Base-by-base conservation (phyloP, 2,797 vertebrate genomes). In the Cossypha heuglini region DNA sequence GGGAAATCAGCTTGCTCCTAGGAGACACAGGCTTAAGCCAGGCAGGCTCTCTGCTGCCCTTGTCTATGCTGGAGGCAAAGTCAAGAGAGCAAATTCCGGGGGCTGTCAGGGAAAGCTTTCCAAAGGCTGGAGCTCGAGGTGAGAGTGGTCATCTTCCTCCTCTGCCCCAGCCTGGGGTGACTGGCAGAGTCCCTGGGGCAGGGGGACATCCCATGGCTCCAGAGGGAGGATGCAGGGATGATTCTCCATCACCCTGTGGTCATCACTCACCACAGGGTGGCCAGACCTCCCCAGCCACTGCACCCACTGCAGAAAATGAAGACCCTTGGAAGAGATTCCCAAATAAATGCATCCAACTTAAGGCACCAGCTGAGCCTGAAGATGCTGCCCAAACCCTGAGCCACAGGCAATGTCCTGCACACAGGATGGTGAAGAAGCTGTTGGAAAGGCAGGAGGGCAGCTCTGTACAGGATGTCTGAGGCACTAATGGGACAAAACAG, bases 211-310 rank as follows among this genome's bases (percentile, higher is more conserved):
- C 42, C 15, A 5, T 10, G 59, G 26, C 25, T 49, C 25, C 28
- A 16, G 55, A 38, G 66, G 31, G 33, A 64, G 64, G 45, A 35
- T 1, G 3, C 40, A 63, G 33, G 46, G 15, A 5, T 9, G 33
- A 28, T 40, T 54, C 42, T 31, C 42, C 31, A 29, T 62, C 9
- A 0, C 24, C 20, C 40, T 0, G 0, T 20, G 38, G 48, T 40
- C 19, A 25, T 43, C 33, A 45, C 48, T 59, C 21, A 21, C 28
- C 29, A 13, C 26, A 14, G 16, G 0, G 31, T 46, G 21, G 31
- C 59, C 67, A 40, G 52, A 57, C 18, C 29, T 28, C 28, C 37
- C 51, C 78, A 73, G 40, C 5, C 43, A 1, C 4, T 35, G 26
- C 9, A 49, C 8, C 6, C 51, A 19, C 40, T 42, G 20, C 10